Base-by-base conservation (phyloP, 2,797 vertebrate species). In the Falco concolor region DNA sequence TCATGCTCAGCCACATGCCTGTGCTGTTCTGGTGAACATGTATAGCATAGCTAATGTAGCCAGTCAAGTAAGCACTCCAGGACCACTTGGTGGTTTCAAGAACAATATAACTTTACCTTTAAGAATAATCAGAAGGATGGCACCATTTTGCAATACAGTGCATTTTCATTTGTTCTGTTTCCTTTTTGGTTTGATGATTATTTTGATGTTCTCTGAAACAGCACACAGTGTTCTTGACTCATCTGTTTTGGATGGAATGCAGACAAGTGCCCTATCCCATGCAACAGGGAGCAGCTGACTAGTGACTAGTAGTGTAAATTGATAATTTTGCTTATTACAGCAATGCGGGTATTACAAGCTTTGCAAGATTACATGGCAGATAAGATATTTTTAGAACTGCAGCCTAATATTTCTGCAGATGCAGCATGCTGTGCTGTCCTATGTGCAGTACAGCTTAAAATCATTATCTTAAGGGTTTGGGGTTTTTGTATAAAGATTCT, bases 121-220 rank as follows among this genome's bases (percentile, higher is more conserved):
- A 81, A 82, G 60, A 87, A 78, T 63, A 87, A 81, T 73, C 76
- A 86, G 25, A 59, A 52, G 28, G 30, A 30, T 12, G 8, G 25
- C 60, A 42, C 75, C 3, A 63, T 94, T 96, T 88, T 96, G 84
- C 61, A 75, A 49, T 47, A 47, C 32, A 63, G 5, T 49, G 23
- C 42, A 64, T 93, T 92, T 93, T 91, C 74, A 44, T 91, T 96
- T 95, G 28, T 79, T 78, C 49, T 54, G 23, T 88, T 94, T 93
- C 61, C 45, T 68, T 87, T 95, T 69, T 50, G 53, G 61, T 79
- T 79, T 92, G 57, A 32, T 82, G 52, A 59, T 87, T 89, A 24
- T 90, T 87, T 88, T 79, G 8, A 53, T 74, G 30, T 84, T 54
- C 79, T 83, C 13, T 86, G 50, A 85, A 93, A 80, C 8, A 24